Percentiles rank a stretch among this genome's conserved stretches.
These are phyloP conservation scores for Druon quercuslanigerum DNA, from an alignment of 1,140 invertebrate species.

Conservation along the genomic window DNA sequence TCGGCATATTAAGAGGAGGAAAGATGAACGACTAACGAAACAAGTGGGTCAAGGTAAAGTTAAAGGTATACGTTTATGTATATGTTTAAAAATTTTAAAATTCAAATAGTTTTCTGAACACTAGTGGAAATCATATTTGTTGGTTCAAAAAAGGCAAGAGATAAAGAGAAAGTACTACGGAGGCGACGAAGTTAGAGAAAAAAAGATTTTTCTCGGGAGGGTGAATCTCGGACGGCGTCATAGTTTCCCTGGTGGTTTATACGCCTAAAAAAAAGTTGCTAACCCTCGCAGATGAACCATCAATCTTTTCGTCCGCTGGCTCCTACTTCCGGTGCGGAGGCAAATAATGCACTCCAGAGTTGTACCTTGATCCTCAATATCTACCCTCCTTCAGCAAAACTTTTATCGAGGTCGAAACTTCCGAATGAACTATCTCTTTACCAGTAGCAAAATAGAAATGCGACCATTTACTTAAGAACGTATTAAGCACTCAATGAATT, in stretches of 20 bases:
- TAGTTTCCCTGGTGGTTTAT: constrained; percentile 52
- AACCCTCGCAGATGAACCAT: constrained; percentile 52
- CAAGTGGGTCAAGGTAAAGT: too few species aligned
- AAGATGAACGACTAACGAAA: too few species aligned
- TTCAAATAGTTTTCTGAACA: too few species aligned
- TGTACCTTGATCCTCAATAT: constrained; percentile 53
- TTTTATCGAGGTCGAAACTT: constrained; percentile 57
- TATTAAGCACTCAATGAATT: constrained; percentile 71
- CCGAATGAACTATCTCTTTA: constrained; percentile 49
- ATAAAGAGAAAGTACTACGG: neutral
- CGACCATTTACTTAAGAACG: neutral
- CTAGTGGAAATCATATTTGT: too few species aligned
- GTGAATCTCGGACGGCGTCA: constrained; percentile 37
- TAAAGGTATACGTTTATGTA: too few species aligned
- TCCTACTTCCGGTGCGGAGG: constrained; percentile 42
- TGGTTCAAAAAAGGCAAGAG: neutral
- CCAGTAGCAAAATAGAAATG: constrained; percentile 32
- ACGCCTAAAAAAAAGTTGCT: constrained; percentile 54
- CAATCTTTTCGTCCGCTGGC: constrained; percentile 63
- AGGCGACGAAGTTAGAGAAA: neutral
- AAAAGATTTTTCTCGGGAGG: neutral
- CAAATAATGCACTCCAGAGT: constrained; percentile 69
- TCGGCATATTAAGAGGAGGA: too few species aligned
- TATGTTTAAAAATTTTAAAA: too few species aligned
- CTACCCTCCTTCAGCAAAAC: constrained; percentile 55